Conservation (phyloP, 2,797 vertebrate genomes). For the Bradypodion pumilum region DNA sequence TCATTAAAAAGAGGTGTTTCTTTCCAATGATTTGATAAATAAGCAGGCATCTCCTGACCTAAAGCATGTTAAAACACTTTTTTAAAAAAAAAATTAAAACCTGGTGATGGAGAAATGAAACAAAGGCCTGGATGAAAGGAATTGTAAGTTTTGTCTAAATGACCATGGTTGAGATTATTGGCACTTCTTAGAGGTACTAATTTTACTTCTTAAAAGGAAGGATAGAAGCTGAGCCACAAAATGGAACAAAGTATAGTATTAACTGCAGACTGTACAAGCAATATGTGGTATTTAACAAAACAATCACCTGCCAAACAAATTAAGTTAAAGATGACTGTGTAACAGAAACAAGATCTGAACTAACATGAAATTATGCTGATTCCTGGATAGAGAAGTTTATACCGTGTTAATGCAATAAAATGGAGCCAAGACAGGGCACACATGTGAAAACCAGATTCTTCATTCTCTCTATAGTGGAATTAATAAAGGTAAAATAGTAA, state of each 20-base stretch:
- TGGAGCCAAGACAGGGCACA: slow-evolving; percentile 22
- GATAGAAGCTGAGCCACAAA: background rate
- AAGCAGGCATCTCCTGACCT: background rate
- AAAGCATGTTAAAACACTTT: slow-evolving; percentile 15
- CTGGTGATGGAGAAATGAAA: background rate
- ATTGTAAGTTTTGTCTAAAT: background rate
- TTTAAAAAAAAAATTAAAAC: slow-evolving; percentile 9
- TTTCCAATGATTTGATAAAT: background rate
- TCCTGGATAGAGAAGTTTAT: background rate
- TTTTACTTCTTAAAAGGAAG: slow-evolving; percentile 15
- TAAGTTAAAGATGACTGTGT: background rate
- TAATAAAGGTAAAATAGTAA: slow-evolving; percentile 1
- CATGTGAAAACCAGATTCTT: slow-evolving; percentile 37
- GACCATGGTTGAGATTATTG: slow-evolving; percentile 11
- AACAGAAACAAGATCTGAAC: slow-evolving; percentile 7
- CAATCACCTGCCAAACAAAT: slow-evolving; percentile 5
- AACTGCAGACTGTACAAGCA: background rate
- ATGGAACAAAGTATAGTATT: background rate
- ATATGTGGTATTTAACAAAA: background rate
- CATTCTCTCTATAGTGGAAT: background rate
- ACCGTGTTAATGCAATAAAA: background rate
- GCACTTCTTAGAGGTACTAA: background rate
- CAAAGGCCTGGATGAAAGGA: slow-evolving; percentile 8
- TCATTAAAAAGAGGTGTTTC: background rate
- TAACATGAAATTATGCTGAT: slow-evolving; percentile 22